Evolutionary conservation across 2,888 invertebrate species (phyloP).

Genomic region (Encarsia formosa): DNA sequence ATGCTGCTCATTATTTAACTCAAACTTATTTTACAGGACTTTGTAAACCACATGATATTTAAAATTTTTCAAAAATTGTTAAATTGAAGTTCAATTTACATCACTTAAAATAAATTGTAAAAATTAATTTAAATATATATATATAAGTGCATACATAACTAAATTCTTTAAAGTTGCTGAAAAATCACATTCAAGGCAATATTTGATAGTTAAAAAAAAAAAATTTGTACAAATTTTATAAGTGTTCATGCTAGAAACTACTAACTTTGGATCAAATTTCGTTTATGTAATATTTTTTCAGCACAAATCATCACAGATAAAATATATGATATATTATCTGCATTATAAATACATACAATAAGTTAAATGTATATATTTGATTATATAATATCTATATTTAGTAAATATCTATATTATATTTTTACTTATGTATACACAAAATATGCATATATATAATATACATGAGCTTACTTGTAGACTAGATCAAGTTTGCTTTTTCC

Average conservation of each 20-base stretch:
- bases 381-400: conserved; percentile 17
- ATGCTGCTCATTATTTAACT: too few species aligned
- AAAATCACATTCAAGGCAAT: conserved; percentile 7
- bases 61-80: too few species aligned
- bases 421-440: too few species aligned
- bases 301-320: conserved; percentile 18
- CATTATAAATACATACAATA: conserved; percentile 9
- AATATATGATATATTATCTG: not conserved
- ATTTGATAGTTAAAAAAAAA: too few species aligned
- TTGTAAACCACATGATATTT: too few species aligned
- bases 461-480: too few species aligned
- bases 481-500: conserved; percentile 11
- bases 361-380: conserved; percentile 11
- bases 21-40: too few species aligned
- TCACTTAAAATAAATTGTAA: too few species aligned
- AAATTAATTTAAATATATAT: conserved; percentile 3
- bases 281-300: conserved; percentile 12
- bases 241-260: conserved; percentile 14
- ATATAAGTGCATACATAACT: conserved; percentile 14
- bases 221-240: conserved; percentile 28
- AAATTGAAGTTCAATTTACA: too few species aligned
- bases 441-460: too few species aligned
- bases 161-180: not conserved
- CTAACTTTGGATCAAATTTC: conserved; percentile 19
- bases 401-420: too few species aligned